Base-by-base conservation (phyloP, 2,113 vertebrate genomes). In the Hippoglossus stenolepis region DNA sequence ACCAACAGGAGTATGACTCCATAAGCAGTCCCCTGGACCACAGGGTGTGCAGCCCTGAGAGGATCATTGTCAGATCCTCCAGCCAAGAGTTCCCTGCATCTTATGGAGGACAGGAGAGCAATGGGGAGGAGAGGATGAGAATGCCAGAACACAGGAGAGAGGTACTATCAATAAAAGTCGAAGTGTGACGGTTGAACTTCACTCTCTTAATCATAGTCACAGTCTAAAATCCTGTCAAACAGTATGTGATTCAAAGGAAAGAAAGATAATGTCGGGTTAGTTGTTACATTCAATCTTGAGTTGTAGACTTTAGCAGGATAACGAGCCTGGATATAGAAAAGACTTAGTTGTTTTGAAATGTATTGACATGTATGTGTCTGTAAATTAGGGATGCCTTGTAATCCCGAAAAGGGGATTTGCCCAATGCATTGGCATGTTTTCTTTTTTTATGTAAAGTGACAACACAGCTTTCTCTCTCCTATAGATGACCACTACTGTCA, bases 131-230 rank as follows among this genome's bases (percentile, higher is more conserved):
- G 62, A 73, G 49, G 45, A 69, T 59, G 17, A 66, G 20, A 23
- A 2, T 45, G 9, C 23, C 80, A 23, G 87, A 89, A 23, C 71
- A 78, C 65, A 77, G 70, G 11, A 83, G 66, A 76, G 82, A 88
- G 77, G 84, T 92, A 83, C 21, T 10, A 26, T 10, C 31, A 21
- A 10, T 54, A 47, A 11, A 11, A 60, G 26, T 15, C 0, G 26
- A 12, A 70, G 12, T 56, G 3, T 21, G 3, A 63, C 11, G 15
- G 28, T 18, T 51, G 2, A 49, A 47, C 21, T 40, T 21, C 4
- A 23, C 1, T 53, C 5, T 53, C 5, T 21, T 21, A 14, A 21
- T 21, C 24, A 35, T 14, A 4, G 26, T n/a, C 18, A 20, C 24
- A 51, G 5, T 13, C 43, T 66, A 14, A n/a, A 53, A 53, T 66